Evolutionary conservation across 2,113 vertebrate genomes (phyloP).

Genomic region (Craseonycteris thonglongyai): DNA sequence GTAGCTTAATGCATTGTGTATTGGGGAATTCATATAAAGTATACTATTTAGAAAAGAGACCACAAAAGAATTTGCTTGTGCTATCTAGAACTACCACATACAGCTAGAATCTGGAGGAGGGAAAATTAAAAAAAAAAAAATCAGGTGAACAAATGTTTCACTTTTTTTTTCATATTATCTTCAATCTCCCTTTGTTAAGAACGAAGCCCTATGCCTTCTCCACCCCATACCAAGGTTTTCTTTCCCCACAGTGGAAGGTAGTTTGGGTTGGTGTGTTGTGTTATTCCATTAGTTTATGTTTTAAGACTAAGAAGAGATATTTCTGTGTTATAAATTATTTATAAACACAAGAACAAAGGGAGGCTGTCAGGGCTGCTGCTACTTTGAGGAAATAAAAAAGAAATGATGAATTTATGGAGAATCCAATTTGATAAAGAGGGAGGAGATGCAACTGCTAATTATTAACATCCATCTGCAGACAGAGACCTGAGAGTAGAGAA

Average conservation of each 20-base stretch:
- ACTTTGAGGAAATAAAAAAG: conserved; percentile 84
- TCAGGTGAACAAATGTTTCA: conserved; percentile 44
- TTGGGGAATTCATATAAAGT: conserved; percentile 55
- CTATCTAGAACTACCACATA: conserved; percentile 36
- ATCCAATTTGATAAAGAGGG: conserved; percentile 77
- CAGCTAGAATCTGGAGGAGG: conserved; percentile 26
- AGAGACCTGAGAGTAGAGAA: conserved; percentile 79
- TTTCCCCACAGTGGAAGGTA: conserved; percentile 22
- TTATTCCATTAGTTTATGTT: conserved; percentile 85
- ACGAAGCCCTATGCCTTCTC: conserved; percentile 18
- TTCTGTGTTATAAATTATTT: conserved; percentile 86
- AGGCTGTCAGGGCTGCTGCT: conserved; percentile 79
- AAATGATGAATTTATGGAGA: conserved; percentile 79
- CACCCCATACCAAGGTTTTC: neutral
- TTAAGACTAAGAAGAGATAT: conserved; percentile 85
- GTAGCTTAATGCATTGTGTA: conserved; percentile 33
- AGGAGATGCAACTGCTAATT: conserved; percentile 79
- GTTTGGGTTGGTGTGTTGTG: conserved; percentile 77
- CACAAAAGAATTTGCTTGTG: conserved; percentile 43
- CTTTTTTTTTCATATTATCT: conserved; percentile 57
- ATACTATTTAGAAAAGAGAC: conserved; percentile 52
- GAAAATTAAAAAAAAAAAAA: conserved; percentile 44
- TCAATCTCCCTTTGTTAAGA: conserved; percentile 74
- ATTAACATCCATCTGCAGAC: conserved; percentile 82
- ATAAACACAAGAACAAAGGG: conserved; percentile 85